Conservation (phyloP, 2,113 vertebrate genomes). For the Noctilio leporinus region DNA sequence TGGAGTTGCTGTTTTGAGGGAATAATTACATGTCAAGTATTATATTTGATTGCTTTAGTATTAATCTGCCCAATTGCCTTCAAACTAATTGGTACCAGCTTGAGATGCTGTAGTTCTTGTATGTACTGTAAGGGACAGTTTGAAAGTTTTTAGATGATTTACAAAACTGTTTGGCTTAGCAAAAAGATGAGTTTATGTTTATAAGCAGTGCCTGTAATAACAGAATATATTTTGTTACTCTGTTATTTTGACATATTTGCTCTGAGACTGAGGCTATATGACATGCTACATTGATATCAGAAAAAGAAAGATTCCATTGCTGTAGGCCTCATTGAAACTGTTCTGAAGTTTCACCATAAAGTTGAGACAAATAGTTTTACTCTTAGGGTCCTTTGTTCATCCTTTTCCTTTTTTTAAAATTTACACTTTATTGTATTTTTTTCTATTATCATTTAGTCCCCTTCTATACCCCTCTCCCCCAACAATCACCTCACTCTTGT, state of each 20-base stretch:
- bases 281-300: not conserved
- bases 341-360: not conserved
- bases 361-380: not conserved
- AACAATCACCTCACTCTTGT: too few species aligned
- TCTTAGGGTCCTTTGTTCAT: not conserved
- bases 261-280: not conserved
- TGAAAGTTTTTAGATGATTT: conserved; percentile 4
- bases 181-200: not conserved
- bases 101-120: not conserved
- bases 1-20: not conserved
- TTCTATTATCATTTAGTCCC: too few species aligned
- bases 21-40: not conserved
- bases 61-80: not conserved
- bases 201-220: not conserved
- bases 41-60: not conserved
- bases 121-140: not conserved
- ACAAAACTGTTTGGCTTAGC: not conserved
- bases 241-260: conserved; percentile 3
- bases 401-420: not conserved
- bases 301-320: not conserved
- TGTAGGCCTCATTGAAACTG: not conserved
- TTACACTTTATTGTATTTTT: too few species aligned
- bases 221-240: not conserved
- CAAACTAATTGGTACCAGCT: not conserved
- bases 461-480: too few species aligned